These are phyloP conservation scores for Tetranychus urticae DNA, from an alignment of 1,140 invertebrate genomes.

Conservation along the genomic window DNA sequence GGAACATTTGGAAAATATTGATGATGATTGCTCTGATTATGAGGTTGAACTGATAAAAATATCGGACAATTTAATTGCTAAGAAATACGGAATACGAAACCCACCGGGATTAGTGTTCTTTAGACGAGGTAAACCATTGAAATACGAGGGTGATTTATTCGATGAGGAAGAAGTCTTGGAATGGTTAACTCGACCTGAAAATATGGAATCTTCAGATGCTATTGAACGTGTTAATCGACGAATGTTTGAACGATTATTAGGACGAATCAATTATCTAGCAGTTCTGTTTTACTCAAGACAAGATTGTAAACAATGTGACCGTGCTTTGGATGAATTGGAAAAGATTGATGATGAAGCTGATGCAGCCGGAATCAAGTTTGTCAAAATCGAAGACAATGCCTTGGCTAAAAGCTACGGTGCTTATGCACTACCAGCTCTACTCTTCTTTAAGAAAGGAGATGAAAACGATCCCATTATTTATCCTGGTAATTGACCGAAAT, in stretches of 20 bases:
- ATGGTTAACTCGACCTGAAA: slow-evolving; percentile 75
- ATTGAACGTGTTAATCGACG: slow-evolving; percentile 23
- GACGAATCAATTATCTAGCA: slow-evolving; percentile 26
- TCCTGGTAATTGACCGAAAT: slow-evolving; percentile 34
- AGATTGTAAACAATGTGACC: slow-evolving; percentile 73
- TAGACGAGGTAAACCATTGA: slow-evolving; percentile 64
- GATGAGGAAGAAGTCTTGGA: slow-evolving; percentile 80
- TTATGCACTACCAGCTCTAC: slow-evolving; percentile 19
- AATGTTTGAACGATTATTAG: slow-evolving; percentile 21
- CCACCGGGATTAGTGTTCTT: slow-evolving; percentile 75
- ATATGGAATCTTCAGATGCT: slow-evolving; percentile 72
- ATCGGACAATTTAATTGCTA: slow-evolving; percentile 67
- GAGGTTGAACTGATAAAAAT: slow-evolving; percentile 77
- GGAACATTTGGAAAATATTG: slow-evolving; percentile 63
- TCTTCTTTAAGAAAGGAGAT: slow-evolving; percentile 26
- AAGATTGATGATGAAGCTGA: slow-evolving; percentile 20
- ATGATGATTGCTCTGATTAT: slow-evolving; percentile 70
- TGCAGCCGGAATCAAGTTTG: slow-evolving; percentile 50
- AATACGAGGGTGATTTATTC: slow-evolving; percentile 44
- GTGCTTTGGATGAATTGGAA: slow-evolving; percentile 46
- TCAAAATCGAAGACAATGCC: slow-evolving; percentile 71
- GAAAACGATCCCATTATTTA: slow-evolving; percentile 60
- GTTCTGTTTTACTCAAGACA: slow-evolving; percentile 73
- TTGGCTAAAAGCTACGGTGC: slow-evolving; percentile 46
- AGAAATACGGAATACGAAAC: slow-evolving; percentile 70